Percentiles rank a stretch among this genome's conserved stretches.
phyloP scores from a whole-genome alignment of 2,888 invertebrate genomes.

The Aplocera efformata region DNA sequence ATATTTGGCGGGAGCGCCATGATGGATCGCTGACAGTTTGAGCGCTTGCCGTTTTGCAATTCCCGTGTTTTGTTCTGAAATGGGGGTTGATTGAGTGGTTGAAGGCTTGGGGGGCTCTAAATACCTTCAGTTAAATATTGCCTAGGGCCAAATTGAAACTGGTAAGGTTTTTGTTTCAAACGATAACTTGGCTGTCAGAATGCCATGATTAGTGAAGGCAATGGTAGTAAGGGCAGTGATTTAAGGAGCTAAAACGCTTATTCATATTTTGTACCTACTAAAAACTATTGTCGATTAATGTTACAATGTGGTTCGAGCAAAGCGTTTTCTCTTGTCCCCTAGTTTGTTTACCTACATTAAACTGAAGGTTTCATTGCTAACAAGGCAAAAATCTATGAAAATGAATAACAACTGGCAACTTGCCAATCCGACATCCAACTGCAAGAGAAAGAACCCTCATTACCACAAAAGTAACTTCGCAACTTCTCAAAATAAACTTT shows the following conservation, averaged over 20 bases:
- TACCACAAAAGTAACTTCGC: slow-evolving; percentile 23
- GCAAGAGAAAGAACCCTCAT: background rate
- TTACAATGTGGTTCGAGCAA: too few species aligned
- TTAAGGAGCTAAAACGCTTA: too few species aligned
- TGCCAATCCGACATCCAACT: slow-evolving; percentile 41
- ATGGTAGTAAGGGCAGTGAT: too few species aligned
- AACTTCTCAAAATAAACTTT: slow-evolving; percentile 10
- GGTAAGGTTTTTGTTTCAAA: background rate
- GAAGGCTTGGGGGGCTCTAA: slow-evolving; percentile 11
- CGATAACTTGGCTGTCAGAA: background rate
- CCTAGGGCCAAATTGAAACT: slow-evolving; percentile 1
- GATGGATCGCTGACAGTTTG: slow-evolving; percentile 47
- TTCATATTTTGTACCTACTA: too few species aligned
- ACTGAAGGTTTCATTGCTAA: slow-evolving; percentile 5
- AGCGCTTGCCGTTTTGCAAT: slow-evolving; percentile 41
- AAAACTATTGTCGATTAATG: too few species aligned
- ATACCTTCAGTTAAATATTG: slow-evolving; percentile 1
- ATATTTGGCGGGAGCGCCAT: slow-evolving; percentile 46
- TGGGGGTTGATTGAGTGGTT: slow-evolving; percentile 25
- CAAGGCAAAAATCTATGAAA: slow-evolving; percentile 14
- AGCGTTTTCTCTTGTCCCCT: too few species aligned
- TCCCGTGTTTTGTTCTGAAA: slow-evolving; percentile 32
- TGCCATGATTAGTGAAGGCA: background rate
- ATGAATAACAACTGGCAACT: slow-evolving; percentile 20
- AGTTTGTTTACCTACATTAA: slow-evolving; percentile 2